Evolutionary conservation across 2,113 vertebrate genomes (phyloP).

Genomic region (Sylvilagus bachmani): DNA sequence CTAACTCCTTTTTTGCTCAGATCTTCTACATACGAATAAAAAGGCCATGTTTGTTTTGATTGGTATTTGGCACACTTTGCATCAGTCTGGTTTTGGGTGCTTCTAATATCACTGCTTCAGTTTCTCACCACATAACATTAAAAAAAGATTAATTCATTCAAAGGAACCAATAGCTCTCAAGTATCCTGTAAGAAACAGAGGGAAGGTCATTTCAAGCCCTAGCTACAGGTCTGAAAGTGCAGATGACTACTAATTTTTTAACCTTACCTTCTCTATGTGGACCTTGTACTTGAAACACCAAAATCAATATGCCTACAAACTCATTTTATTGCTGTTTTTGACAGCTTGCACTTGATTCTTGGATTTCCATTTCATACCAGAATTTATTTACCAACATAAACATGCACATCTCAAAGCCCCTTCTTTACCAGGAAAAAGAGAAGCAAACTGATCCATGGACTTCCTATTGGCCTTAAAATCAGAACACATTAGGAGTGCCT

Average conservation of each 20-base stretch:
- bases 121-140: conserved; percentile 19
- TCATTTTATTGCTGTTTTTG: conserved; percentile 61
- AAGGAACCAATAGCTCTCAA: conserved; percentile 15
- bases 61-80: conserved; percentile 56
- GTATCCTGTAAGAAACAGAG: conserved; percentile 34
- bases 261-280: conserved; percentile 21
- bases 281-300: conserved; percentile 56
- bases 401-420: conserved; percentile 78
- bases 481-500: conserved; percentile 87
- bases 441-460: conserved; percentile 84
- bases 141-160: conserved; percentile 50
- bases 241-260: conserved; percentile 39
- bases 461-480: conserved; percentile 86
- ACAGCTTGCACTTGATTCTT: conserved; percentile 65
- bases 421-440: conserved; percentile 79
- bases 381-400: conserved; percentile 80
- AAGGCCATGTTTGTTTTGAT: conserved; percentile 44
- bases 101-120: conserved; percentile 46
- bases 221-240: background rate
- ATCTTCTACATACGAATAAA: conserved; percentile 33
- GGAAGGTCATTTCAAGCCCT: conserved; percentile 41
- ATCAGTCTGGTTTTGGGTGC: background rate
- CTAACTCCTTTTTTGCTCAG: background rate
- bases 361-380: conserved; percentile 75
- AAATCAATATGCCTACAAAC: conserved; percentile 47